phyloP scores from a whole-genome alignment of 2,797 vertebrate genomes.

The Mormyrus proboscirostris region DNA sequence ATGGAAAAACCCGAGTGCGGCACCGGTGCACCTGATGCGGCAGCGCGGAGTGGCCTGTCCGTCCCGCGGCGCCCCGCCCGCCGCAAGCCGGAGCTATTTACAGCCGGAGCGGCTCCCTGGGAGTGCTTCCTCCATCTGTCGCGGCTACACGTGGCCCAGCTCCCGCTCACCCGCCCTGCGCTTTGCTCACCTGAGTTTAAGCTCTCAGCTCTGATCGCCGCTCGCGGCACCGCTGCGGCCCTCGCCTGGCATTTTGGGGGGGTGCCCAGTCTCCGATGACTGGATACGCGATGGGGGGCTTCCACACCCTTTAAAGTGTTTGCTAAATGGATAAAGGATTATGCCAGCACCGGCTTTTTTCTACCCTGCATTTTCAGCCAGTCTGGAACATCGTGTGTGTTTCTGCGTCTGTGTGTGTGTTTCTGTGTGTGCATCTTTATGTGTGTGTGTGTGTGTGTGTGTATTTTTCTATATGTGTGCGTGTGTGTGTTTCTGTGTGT shows the following conservation, averaged over 20 bases:
- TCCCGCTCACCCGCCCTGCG: slow-evolving; percentile 38
- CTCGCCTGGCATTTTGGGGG: slow-evolving; percentile 8
- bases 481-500: no score
- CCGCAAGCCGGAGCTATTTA: slow-evolving; percentile 54
- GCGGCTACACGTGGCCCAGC: slow-evolving; percentile 38
- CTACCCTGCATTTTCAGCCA: neutral
- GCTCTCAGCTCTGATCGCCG: slow-evolving; percentile 16
- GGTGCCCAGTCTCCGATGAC: slow-evolving; percentile 20
- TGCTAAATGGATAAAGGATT: neutral
- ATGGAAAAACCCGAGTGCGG: neutral
- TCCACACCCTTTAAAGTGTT: slow-evolving; percentile 1
- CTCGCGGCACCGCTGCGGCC: slow-evolving; percentile 20
- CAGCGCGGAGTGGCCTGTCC: neutral
- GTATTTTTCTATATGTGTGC: no score
- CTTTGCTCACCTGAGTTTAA: slow-evolving; percentile 51
- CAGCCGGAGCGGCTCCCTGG: slow-evolving; percentile 57
- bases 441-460: neutral
- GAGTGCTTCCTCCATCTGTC: slow-evolving; percentile 63
- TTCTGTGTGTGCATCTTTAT: neutral
- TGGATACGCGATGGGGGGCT: slow-evolving; percentile 2
- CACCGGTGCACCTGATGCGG: neutral
- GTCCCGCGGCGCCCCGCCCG: slow-evolving; percentile 11
- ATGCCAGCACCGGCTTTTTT: slow-evolving; percentile 11
- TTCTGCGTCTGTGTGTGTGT: neutral
- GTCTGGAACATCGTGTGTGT: neutral